phyloP scores from a whole-genome alignment of 2,888 invertebrate species.

The Dysmachus trigonus region DNA sequence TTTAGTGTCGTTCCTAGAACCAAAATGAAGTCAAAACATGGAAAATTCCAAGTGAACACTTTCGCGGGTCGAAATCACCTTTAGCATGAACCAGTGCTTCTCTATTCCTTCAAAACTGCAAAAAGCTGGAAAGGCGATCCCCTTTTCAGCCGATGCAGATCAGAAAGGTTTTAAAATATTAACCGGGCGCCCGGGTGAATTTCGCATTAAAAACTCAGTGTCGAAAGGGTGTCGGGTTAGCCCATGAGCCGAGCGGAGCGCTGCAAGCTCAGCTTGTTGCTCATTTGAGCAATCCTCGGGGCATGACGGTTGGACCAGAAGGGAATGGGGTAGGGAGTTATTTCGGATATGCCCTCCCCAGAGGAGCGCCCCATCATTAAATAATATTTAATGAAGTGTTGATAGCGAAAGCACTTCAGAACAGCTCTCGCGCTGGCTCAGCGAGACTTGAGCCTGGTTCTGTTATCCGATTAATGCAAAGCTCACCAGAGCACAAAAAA shows the following conservation, averaged over 20 bases:
- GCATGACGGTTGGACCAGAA: background rate
- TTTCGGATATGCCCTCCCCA: background rate
- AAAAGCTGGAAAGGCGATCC: background rate
- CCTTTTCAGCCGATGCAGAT: background rate
- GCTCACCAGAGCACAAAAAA: constrained; percentile 2
- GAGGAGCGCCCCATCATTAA: background rate
- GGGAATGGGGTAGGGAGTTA: background rate
- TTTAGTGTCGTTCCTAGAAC: too few species aligned
- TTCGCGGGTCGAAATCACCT: too few species aligned
- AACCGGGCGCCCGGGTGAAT: background rate
- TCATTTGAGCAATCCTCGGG: background rate
- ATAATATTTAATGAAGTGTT: constrained; percentile 23
- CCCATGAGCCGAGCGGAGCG: background rate
- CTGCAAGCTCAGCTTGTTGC: background rate
- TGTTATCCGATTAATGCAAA: constrained; percentile 23
- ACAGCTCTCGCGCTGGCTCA: background rate
- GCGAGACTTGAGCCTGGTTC: background rate
- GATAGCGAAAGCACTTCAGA: constrained; percentile 22
- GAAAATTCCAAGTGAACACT: too few species aligned
- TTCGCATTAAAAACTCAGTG: background rate
- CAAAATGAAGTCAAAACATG: too few species aligned
- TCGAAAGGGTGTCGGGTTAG: background rate
- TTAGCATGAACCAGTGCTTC: background rate
- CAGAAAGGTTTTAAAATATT: background rate
- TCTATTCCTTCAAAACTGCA: background rate